Evolutionary conservation across 2,888 invertebrate genomes (phyloP).

Genomic region (Schrankia costaestrigalis): DNA sequence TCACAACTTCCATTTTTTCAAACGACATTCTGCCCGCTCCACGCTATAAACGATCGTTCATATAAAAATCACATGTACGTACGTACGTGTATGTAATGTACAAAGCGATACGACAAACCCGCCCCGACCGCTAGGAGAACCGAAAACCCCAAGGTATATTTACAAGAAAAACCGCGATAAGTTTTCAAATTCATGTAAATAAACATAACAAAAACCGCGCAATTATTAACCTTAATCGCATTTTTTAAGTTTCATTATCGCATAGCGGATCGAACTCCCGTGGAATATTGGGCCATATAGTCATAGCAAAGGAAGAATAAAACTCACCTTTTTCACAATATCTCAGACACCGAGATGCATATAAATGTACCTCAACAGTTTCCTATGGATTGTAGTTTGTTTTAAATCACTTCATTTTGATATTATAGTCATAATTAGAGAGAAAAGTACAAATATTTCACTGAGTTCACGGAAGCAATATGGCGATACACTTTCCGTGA

Average conservation of each 20-base stretch:
- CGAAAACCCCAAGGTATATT: slow-evolving; percentile 51
- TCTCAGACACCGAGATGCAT: slow-evolving; percentile 49
- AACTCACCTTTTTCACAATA: slow-evolving; percentile 74
- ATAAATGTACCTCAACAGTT: slow-evolving; percentile 55
- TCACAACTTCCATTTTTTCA: slow-evolving; percentile 83
- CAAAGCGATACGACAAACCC: slow-evolving; percentile 64
- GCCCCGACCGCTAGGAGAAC: slow-evolving; percentile 58
- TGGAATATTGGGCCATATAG: slow-evolving; percentile 82
- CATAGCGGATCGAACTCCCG: slow-evolving; percentile 82
- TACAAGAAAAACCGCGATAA: slow-evolving; percentile 76
- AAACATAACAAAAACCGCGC: slow-evolving; percentile 82
- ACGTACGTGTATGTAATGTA: slow-evolving; percentile 76
- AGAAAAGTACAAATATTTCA: slow-evolving; percentile 76
- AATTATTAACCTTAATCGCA: slow-evolving; percentile 82
- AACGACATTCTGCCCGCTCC: slow-evolving; percentile 67
- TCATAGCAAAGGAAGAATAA: slow-evolving; percentile 76
- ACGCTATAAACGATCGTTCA: slow-evolving; percentile 71
- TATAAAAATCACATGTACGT: slow-evolving; percentile 75
- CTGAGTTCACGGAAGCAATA: slow-evolving; percentile 79
- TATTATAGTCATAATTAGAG: slow-evolving; percentile 76
- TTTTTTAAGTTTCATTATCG: slow-evolving; percentile 82
- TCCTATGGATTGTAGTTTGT: slow-evolving; percentile 53
- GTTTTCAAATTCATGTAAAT: slow-evolving; percentile 81
- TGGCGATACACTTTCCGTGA: slow-evolving; percentile 80
- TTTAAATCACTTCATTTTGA: slow-evolving; percentile 71